Evolutionary conservation across 1,140 invertebrate genomes (phyloP), one percentile per base, ranked within the genome.

Genomic region (Drosophila ercepeae): DNA sequence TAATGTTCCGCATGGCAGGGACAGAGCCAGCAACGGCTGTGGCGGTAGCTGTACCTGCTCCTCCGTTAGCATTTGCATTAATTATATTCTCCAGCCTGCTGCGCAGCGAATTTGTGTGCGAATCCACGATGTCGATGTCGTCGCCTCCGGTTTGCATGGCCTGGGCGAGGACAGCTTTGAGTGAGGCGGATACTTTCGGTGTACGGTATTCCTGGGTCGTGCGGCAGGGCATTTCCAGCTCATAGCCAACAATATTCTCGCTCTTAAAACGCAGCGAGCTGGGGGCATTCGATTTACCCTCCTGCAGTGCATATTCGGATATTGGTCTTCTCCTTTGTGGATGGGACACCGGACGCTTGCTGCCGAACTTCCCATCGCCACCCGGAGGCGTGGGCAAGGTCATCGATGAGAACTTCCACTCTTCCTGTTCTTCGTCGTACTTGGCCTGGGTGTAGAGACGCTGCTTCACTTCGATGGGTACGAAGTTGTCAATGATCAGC

Each of bases 401-500:
- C 23, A 91, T 79, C 46, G 92, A 75, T 7, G 92, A 92, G 45
- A 92, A 91, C 69, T 93, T 93, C 97, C 97, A 99, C 41, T 94
- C 93, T 84, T 99, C 97, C 63, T 96, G 93, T 83, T 97, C 96
- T 78, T 99, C 98, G 91, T 99, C 97, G 92, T 96, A 98, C 19
- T 94, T 93, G 77, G 94, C 95, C 78, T 94, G 94, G 75, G 92
- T 95, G 74, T 95, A 93, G n/a, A 99, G 94, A 76, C 96, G 95
- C 44, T 95, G 94, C 77, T 97, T 96, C 45, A 99, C 97, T 78
- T 98, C 97, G 2, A 94, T 93, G 8, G 98, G 98, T 84, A 99
- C 97, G 91, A 99, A 99, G 92, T 99, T 99, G 82, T 99, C 98
- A 58, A 99, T 98, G 39, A 99, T 96, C 7, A 99, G 93, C 84